Evolutionary conservation across 2,113 vertebrate genomes (phyloP).

Genomic region (Phrynocephalus versicolor): DNA sequence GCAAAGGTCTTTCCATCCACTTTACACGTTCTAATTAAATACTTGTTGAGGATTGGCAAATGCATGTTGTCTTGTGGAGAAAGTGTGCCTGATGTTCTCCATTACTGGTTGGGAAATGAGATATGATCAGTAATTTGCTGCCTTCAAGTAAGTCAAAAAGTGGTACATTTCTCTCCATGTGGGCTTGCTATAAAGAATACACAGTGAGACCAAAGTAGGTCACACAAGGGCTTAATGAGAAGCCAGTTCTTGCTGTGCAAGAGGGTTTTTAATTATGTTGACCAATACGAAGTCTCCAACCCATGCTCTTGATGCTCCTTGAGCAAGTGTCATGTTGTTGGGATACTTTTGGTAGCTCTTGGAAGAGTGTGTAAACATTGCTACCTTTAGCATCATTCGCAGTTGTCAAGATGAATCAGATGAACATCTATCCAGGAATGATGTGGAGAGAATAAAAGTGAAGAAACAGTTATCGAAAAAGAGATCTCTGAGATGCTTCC

Average conservation of each 20-base stretch:
- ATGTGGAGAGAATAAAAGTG: neutral
- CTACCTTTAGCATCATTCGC: neutral
- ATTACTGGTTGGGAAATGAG: slow-evolving; percentile 31
- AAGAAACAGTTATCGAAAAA: no score
- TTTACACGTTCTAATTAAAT: neutral
- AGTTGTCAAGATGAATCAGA: neutral
- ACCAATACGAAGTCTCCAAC: slow-evolving; percentile 35
- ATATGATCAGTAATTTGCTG: slow-evolving; percentile 30
- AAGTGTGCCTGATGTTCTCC: slow-evolving; percentile 3
- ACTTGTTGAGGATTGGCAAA: neutral
- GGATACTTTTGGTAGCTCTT: neutral
- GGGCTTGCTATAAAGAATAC: slow-evolving; percentile 46
- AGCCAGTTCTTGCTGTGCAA: slow-evolving; percentile 53
- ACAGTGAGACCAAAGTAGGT: slow-evolving; percentile 53
- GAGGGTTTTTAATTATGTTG: slow-evolving; percentile 46
- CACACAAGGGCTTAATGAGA: slow-evolving; percentile 56
- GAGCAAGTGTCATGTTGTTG: neutral
- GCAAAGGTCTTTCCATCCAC: neutral
- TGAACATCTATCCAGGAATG: neutral
- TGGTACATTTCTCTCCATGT: slow-evolving; percentile 67
- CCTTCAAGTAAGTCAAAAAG: slow-evolving; percentile 63
- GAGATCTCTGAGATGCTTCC: neutral
- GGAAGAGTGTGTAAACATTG: neutral
- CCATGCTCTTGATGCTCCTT: neutral
- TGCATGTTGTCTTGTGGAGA: neutral